Evolutionary conservation across 2,888 invertebrate genomes (phyloP).

Genomic region (Chloroclystis v-ata): DNA sequence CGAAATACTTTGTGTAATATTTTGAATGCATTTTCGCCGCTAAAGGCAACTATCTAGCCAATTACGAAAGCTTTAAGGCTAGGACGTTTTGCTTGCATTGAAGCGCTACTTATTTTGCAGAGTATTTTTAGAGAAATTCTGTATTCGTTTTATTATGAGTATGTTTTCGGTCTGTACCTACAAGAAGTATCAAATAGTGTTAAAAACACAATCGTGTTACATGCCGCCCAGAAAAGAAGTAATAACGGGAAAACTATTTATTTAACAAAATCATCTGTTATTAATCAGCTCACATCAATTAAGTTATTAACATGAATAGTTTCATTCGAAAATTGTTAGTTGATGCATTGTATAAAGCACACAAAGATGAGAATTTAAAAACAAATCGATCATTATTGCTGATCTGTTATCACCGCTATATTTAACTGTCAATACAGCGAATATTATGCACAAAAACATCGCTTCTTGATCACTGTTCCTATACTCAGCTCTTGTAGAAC

Average conservation of each 20-base stretch:
- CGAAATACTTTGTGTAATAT: slow-evolving; percentile 40
- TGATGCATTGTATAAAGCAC: neutral
- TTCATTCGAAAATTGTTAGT: neutral
- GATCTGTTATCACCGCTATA: neutral
- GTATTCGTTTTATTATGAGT: neutral
- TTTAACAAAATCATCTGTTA: too few species aligned
- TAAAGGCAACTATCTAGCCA: slow-evolving; percentile 17
- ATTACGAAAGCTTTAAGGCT: slow-evolving; percentile 11
- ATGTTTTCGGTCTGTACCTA: too few species aligned
- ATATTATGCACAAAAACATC: slow-evolving; percentile 3
- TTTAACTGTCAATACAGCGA: neutral
- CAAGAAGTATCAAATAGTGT: too few species aligned
- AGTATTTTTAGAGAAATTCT: slow-evolving; percentile 5
- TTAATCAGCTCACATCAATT: too few species aligned
- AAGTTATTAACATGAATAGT: neutral
- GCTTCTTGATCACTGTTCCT: slow-evolving; percentile 9
- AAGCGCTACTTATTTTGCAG: slow-evolving; percentile 4
- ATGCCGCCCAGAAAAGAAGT: too few species aligned
- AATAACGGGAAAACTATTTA: too few species aligned
- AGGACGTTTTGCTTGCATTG: slow-evolving; percentile 12
- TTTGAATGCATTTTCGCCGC: slow-evolving; percentile 19
- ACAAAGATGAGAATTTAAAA: slow-evolving; percentile 5
- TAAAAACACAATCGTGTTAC: too few species aligned
- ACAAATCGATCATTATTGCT: neutral
- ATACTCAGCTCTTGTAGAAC: slow-evolving; percentile 15